Evolutionary conservation across 2,113 vertebrate species (phyloP).

Genomic region (Daubentonia madagascariensis): DNA sequence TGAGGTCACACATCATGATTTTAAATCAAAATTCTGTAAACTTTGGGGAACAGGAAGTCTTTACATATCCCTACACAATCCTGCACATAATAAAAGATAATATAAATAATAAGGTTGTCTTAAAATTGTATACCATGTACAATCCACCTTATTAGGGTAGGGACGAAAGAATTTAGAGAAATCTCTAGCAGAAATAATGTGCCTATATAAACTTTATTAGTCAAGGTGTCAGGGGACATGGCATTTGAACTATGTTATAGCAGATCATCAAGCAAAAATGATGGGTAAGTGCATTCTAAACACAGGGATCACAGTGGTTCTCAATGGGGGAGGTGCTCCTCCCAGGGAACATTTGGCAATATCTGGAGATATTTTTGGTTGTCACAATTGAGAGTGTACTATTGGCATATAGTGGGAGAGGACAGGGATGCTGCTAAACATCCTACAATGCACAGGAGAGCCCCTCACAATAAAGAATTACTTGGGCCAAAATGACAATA

Average conservation of each 20-base stretch:
- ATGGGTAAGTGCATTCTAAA: not conserved
- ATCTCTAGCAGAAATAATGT: not conserved
- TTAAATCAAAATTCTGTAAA: conserved; percentile 40
- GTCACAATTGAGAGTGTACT: not conserved
- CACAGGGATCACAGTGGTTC: not conserved
- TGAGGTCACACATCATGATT: not conserved
- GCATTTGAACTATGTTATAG: not conserved
- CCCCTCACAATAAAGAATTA: not conserved
- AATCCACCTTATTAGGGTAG: not conserved
- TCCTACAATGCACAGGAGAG: not conserved
- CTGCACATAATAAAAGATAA: not conserved
- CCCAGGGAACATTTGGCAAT: not conserved
- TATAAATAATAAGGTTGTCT: not conserved
- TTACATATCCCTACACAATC: not conserved
- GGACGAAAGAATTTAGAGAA: not conserved
- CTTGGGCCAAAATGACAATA: not conserved
- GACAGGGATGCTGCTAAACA: not conserved
- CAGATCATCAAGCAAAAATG: not conserved
- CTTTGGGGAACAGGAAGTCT: not conserved
- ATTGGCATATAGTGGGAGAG: not conserved
- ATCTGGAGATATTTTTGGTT: not conserved
- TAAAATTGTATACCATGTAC: not conserved
- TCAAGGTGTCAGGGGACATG: not conserved
- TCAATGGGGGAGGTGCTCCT: not conserved
- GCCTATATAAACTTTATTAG: not conserved